Evolutionary conservation across 2,888 invertebrate species (phyloP).

Genomic region (Zelleria hepariella): DNA sequence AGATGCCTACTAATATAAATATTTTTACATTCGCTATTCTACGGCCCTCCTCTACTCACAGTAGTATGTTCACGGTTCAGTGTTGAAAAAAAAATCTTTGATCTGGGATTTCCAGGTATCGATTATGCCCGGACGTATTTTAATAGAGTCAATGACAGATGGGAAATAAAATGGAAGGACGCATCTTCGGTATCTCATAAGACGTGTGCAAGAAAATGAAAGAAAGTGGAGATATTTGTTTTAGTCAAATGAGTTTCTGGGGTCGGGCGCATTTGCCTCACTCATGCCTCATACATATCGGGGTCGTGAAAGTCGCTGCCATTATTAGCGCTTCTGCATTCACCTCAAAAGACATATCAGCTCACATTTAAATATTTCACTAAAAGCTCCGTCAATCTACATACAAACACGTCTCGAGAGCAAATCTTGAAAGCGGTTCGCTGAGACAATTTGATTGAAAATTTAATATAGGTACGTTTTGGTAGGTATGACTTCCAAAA

Average conservation of each 20-base stretch:
- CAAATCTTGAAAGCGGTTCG: conserved; percentile 69
- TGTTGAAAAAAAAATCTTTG: background rate
- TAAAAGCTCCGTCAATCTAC: conserved; percentile 65
- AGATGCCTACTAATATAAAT: no score
- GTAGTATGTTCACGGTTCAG: no score
- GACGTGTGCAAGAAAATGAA: conserved; percentile 44
- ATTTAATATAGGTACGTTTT: background rate
- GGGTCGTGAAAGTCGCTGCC: conserved; percentile 36
- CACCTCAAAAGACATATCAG: conserved; percentile 48
- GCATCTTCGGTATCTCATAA: conserved; percentile 50
- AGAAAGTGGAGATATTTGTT: conserved; percentile 54
- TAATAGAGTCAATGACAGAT: conserved; percentile 24
- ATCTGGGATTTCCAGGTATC: background rate
- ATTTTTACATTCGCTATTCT: no score
- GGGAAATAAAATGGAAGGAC: conserved; percentile 38
- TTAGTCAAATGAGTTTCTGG: conserved; percentile 65
- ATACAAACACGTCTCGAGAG: conserved; percentile 49
- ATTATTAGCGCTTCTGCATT: conserved; percentile 53
- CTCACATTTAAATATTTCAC: conserved; percentile 61
- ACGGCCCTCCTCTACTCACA: no score
- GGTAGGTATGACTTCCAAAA: background rate
- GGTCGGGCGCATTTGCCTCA: conserved; percentile 22
- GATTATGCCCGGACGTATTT: background rate
- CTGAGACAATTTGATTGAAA: conserved; percentile 60
- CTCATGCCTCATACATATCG: conserved; percentile 44